Percentiles rank a stretch among this genome's conserved stretches.
These are phyloP conservation scores for Oncopodura yosiiana DNA, from an alignment of 1,140 invertebrate species.

Conservation along the genomic window DNA sequence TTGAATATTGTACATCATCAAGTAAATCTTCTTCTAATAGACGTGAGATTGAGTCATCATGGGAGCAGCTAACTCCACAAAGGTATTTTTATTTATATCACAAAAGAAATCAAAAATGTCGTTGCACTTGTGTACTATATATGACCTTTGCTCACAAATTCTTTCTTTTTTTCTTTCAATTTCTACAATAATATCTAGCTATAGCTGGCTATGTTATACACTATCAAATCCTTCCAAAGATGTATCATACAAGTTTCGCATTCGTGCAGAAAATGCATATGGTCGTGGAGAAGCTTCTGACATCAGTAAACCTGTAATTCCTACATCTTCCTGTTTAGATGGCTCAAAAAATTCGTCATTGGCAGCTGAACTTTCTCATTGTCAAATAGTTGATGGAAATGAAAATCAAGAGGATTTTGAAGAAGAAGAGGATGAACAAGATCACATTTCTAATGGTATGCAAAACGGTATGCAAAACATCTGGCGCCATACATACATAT, in stretches of 20 bases:
- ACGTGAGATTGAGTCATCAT: conserved; percentile 38
- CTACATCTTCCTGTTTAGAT: no score
- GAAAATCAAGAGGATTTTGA: no score
- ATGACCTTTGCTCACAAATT: not conserved
- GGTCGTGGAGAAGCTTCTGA: conserved; percentile 55
- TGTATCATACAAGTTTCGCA: conserved; percentile 49
- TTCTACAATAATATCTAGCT: conserved; percentile 37
- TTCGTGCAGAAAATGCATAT: conserved; percentile 66
- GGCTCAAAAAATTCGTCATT: no score
- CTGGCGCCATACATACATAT: no score
- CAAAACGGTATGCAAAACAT: no score
- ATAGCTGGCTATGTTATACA: conserved; percentile 54
- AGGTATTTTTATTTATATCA: not conserved
- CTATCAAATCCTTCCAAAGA: conserved; percentile 46
- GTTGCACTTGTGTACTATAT: not conserved
- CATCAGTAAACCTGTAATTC: conserved; percentile 2
- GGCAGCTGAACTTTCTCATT: no score
- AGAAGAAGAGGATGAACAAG: no score
- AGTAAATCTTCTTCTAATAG: conserved; percentile 1
- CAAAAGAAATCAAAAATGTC: conserved; percentile 10
- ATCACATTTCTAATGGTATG: no score
- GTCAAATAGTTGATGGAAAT: no score
- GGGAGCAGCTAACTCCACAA: conserved; percentile 35
- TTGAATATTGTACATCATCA: conserved; percentile 56
- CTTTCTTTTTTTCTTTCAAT: conserved; percentile 1